Conservation (phyloP, 2,113 vertebrate species). For the Xenopus tropicalis region DNA sequence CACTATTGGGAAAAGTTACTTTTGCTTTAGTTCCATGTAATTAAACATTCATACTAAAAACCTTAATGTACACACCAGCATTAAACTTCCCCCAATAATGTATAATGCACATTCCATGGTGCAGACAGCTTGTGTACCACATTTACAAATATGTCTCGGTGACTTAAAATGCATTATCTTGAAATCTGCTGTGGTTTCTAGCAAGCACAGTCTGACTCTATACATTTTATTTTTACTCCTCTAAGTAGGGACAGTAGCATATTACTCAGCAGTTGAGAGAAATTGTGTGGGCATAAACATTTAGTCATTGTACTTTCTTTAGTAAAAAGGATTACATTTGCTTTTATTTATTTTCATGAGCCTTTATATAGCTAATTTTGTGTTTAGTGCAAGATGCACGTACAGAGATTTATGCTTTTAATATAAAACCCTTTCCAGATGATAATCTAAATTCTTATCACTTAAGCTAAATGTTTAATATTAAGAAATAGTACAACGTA, state of each 20-base stretch:
- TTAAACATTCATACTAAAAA: slow-evolving; percentile 44
- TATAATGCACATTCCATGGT: slow-evolving; percentile 38
- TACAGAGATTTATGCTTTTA: no score
- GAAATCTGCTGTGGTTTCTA: slow-evolving; percentile 40
- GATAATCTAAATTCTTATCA: no score
- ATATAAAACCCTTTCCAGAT: no score
- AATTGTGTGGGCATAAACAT: neutral
- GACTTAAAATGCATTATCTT: slow-evolving; percentile 39
- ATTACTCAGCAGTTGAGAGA: slow-evolving; percentile 8
- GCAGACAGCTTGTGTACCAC: slow-evolving; percentile 33
- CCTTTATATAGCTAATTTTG: neutral
- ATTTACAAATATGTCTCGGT: slow-evolving; percentile 22
- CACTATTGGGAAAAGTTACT: slow-evolving; percentile 28
- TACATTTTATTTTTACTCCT: slow-evolving; percentile 27
- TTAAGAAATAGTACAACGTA: no score
- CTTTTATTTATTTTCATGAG: slow-evolving; percentile 41
- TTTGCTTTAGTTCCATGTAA: slow-evolving; percentile 32
- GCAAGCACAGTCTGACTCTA: slow-evolving; percentile 8
- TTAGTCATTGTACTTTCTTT: neutral
- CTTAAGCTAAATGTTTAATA: no score
- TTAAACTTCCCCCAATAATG: slow-evolving; percentile 16
- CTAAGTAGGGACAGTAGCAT: slow-evolving; percentile 10
- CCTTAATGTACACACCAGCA: slow-evolving; percentile 32
- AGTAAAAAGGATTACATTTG: neutral
- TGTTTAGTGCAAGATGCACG: no score